Evolutionary conservation across 2,113 vertebrate genomes (phyloP).

Genomic region (Porphyrio hochstetteri): DNA sequence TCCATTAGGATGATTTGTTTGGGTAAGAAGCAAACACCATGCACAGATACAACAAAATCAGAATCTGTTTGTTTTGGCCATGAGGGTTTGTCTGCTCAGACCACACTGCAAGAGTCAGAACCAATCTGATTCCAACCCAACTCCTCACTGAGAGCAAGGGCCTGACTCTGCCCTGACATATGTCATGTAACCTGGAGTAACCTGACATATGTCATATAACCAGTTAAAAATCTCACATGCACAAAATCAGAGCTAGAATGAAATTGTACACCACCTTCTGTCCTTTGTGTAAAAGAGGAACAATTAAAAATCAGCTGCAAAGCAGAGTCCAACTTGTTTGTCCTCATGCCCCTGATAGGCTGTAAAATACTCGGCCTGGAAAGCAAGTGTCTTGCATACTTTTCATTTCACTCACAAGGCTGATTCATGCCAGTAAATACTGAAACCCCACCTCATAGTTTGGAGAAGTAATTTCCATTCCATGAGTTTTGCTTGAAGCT

Average conservation of each 20-base stretch:
- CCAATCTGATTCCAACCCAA: fast-evolving
- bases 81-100: neutral
- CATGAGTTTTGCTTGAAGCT: conserved; percentile 42
- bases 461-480: conserved; percentile 66
- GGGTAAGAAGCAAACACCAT: conserved; percentile 2
- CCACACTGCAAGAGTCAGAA: neutral
- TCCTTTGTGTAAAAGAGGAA: neutral
- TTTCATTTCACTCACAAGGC: conserved; percentile 52
- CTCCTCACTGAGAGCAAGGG: fast-evolving
- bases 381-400: conserved; percentile 42
- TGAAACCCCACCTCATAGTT: conserved; percentile 53
- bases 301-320: neutral
- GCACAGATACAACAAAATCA: neutral
- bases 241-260: neutral
- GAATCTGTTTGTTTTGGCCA: neutral
- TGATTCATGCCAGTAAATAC: conserved; percentile 51
- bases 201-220: neutral
- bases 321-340: neutral
- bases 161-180: neutral
- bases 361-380: neutral
- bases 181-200: neutral
- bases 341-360: neutral
- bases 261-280: neutral
- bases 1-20: conserved; percentile 6
- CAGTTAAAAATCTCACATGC: neutral